Evolutionary conservation across 2,888 invertebrate genomes (phyloP).

Genomic region (Heterodera filipjevi): DNA sequence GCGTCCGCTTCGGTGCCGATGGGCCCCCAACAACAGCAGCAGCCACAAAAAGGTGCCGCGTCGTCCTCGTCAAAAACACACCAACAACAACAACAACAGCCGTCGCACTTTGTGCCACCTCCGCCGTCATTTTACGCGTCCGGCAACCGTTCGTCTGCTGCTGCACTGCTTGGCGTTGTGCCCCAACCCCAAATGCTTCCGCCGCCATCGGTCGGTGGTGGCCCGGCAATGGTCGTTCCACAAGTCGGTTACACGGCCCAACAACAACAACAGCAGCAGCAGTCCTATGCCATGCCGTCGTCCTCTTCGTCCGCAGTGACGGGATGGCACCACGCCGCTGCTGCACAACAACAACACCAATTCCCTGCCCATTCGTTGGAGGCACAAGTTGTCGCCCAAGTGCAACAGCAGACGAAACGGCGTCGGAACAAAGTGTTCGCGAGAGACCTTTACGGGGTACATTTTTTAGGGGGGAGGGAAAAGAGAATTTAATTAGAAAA

Average conservation of each 20-base stretch:
- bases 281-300: constrained; percentile 8
- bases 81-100: constrained; percentile 28
- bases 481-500: too few species aligned
- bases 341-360: constrained; percentile 15
- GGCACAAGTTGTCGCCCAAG: constrained; percentile 40
- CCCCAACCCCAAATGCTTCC: not conserved
- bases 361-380: constrained; percentile 55
- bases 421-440: constrained; percentile 41
- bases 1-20: not conserved
- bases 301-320: constrained; percentile 3
- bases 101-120: constrained; percentile 13
- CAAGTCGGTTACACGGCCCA: not conserved
- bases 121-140: not conserved
- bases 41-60: not conserved
- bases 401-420: constrained; percentile 30
- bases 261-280: not conserved
- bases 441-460: constrained; percentile 45
- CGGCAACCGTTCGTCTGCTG: not conserved
- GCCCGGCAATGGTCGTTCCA: not conserved
- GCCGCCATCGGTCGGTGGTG: not conserved
- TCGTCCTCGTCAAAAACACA: not conserved
- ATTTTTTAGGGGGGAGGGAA: constrained; percentile 14
- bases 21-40: not conserved
- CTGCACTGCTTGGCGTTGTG: constrained; percentile 2
- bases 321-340: constrained; percentile 25